A percentile compares a stretch with the other conserved stretches of the same genome.
phyloP scores from a whole-genome alignment of 2,888 invertebrate genomes.

The Macrostomum cliftonense region DNA sequence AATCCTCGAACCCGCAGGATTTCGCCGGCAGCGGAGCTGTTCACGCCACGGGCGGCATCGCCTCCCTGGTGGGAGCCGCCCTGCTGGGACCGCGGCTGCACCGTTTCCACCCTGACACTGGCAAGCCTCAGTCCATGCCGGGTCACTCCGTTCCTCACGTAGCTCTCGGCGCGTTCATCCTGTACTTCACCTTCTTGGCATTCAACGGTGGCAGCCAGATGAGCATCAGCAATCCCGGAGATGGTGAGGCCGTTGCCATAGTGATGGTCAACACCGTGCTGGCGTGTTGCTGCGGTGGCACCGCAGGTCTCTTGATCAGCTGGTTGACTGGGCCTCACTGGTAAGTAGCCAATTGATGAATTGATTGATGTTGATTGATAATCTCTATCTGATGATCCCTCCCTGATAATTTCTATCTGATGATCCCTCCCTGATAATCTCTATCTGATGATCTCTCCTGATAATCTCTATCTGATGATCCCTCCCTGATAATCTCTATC shows the following conservation, averaged over 20 bases:
- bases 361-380: too few relatives aligned
- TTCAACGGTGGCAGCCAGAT: slow-evolving; percentile 43
- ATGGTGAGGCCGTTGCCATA: slow-evolving; percentile 35
- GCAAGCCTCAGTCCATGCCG: slow-evolving; percentile 19
- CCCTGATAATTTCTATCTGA: too few relatives aligned
- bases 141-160: slow-evolving; percentile 40
- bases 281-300: slow-evolving; percentile 21
- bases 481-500: too few relatives aligned
- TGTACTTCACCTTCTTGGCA: slow-evolving; percentile 43
- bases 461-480: too few relatives aligned
- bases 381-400: too few relatives aligned
- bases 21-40: slow-evolving; percentile 41
- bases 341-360: too few relatives aligned
- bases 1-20: slow-evolving; percentile 29
- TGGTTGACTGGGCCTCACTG: too few relatives aligned
- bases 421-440: too few relatives aligned
- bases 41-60: slow-evolving; percentile 35
- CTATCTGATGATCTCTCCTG: too few relatives aligned
- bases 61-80: slow-evolving; percentile 19
- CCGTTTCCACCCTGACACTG: slow-evolving; percentile 25
- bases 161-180: slow-evolving; percentile 42
- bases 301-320: slow-evolving; percentile 29
- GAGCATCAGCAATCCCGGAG: slow-evolving; percentile 36
- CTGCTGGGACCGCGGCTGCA: slow-evolving; percentile 39
- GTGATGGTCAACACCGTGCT: slow-evolving; percentile 42